Conservation (phyloP, 2,113 vertebrate genomes). For the Rhabdornis inornatus region DNA sequence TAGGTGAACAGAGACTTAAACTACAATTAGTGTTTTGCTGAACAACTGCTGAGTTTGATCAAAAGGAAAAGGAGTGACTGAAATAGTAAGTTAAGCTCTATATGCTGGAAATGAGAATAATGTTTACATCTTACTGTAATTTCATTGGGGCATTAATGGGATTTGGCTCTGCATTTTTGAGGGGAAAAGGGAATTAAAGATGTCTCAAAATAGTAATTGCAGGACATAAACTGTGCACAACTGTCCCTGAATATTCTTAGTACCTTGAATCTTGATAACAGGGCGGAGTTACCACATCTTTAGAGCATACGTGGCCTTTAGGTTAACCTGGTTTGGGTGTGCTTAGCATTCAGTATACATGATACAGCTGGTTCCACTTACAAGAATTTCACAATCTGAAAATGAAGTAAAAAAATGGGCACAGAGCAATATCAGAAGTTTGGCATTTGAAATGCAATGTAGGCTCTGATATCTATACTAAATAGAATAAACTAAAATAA, state of each 20-base stretch:
- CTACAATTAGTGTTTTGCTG: neutral
- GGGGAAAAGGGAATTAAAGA: neutral
- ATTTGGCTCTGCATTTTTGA: neutral
- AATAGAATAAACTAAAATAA: neutral
- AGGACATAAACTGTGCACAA: neutral
- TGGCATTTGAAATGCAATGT: neutral
- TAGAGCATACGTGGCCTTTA: neutral
- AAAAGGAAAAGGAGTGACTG: neutral
- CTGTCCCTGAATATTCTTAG: neutral
- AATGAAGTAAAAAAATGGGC: neutral
- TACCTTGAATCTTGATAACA: neutral
- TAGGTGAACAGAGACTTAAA: neutral
- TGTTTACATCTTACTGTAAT: neutral
- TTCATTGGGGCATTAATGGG: neutral
- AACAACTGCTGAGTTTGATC: neutral
- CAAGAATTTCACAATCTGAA: neutral
- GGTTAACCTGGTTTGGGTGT: neutral
- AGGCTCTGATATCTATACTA: neutral
- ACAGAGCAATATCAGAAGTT: neutral
- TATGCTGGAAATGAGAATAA: neutral
- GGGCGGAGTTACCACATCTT: neutral
- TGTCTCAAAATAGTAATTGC: neutral
- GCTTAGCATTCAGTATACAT: neutral
- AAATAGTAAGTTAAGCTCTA: neutral
- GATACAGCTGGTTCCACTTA: neutral